Base-by-base conservation (phyloP, 2,797 vertebrate species). In the Nothura maculosa region DNA sequence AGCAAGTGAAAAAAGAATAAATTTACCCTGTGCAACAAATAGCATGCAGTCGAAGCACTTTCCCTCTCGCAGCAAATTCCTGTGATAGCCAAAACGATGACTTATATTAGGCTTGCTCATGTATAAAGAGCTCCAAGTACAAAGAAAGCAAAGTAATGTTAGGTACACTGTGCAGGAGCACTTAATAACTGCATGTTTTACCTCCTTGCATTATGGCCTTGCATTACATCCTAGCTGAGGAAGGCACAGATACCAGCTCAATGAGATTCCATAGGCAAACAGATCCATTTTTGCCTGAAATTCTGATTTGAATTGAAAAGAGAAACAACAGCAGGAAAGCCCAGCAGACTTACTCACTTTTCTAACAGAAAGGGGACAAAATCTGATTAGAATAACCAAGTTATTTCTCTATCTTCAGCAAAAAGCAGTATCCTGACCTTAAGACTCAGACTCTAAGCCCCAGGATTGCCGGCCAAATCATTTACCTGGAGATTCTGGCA, bases 51-150 rank as follows among this genome's bases (percentile, higher is more conserved):
- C 72, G 79, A 95, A 92, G 42, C 30, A 32, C 20, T 57, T 96
- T 95, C 57, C 78, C 48, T 82, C 32, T 91, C 84, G 7, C 21
- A 55, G 25, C 70, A 68, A 94, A 93, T 90, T 92, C 87, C 21
- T 52, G 20, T 62, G 55, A 79, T 13, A 84, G 36, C 27, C 28
- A 93, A 74, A 40, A 63, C 30, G n/a, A 50, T 60, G 12, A 82
- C 38, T 76, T 36, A 42, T 38, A 93, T 75, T 21, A 81, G 12
- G 12, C 10, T 90, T 94, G 69, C 58, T 89, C 54, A 61, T 12
- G n/a, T 22, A 34, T 2, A 34, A 38, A 10, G 6, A 78, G 36
- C 8, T 57, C 47, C 8, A 8, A 80, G 40, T 15, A 32, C 68
- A 40, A 76, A 87, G 43, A 8, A 57, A 32, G 14, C 45, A 48